phyloP scores from a whole-genome alignment of 53 echinoderm and acorn worm species.

The Hippasteria phrygiana region DNA sequence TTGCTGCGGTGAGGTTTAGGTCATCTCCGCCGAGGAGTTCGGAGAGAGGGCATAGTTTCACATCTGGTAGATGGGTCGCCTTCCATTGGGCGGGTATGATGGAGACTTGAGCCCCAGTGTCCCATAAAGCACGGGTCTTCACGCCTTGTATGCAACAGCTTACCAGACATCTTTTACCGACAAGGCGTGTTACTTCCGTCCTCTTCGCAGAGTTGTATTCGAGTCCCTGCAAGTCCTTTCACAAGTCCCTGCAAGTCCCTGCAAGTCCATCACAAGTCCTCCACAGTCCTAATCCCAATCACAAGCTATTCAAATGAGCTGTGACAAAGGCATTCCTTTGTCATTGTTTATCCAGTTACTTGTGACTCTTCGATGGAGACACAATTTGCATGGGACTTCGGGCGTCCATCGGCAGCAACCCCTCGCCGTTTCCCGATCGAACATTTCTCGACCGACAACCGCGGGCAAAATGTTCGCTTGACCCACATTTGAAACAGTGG shows the following conservation, averaged over 20 bases:
- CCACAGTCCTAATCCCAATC: too few species aligned
- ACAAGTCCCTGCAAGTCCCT: too few species aligned
- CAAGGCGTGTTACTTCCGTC: conserved; percentile 16
- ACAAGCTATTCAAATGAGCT: too few species aligned
- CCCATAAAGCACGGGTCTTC: conserved; percentile 37
- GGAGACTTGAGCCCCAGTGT: conserved; percentile 61
- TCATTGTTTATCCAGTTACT: too few species aligned
- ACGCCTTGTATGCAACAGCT: conserved; percentile 8
- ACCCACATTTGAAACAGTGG: conserved; percentile 65
- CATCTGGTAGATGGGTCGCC: not conserved
- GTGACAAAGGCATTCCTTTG: too few species aligned
- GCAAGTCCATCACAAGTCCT: too few species aligned
- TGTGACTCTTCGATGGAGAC: too few species aligned
- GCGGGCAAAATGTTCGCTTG: conserved; percentile 23
- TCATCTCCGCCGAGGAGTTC: conserved; percentile 7
- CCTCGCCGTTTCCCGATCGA: conserved; percentile 55
- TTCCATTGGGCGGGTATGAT: conserved; percentile 44
- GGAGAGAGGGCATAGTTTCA: not conserved
- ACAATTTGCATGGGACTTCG: not conserved
- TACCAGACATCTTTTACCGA: conserved; percentile 39
- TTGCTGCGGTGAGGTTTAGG: conserved; percentile 44
- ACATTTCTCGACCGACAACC: too few species aligned
- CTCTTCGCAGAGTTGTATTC: not conserved
- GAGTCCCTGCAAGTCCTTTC: too few species aligned
- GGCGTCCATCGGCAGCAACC: conserved; percentile 38